Conservation (phyloP, 2,797 vertebrate species). For the Dryobates pubescens region DNA sequence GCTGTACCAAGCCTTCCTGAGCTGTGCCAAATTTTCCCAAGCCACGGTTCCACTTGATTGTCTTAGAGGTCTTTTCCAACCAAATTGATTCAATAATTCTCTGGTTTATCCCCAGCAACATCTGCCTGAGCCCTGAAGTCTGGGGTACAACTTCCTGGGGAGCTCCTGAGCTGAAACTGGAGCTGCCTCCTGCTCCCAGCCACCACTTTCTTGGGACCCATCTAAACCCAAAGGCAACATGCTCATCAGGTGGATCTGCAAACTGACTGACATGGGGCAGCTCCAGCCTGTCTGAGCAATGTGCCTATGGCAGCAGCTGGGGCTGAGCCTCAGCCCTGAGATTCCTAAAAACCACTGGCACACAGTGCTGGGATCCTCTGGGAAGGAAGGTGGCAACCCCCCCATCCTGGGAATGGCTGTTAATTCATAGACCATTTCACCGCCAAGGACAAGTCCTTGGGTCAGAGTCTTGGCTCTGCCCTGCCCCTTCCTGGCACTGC, state of each 20-base stretch:
- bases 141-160: background rate
- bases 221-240: background rate
- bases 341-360: background rate
- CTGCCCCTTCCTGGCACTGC: background rate
- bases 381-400: background rate
- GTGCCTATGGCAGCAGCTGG: background rate
- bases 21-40: no score
- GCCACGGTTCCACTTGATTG: no score
- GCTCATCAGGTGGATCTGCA: background rate
- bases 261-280: background rate
- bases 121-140: background rate
- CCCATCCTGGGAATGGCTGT: fast-evolving
- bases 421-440: no score
- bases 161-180: background rate
- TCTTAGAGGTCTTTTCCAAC: no score
- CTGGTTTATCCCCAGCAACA: background rate
- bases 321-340: background rate
- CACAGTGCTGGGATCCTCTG: background rate
- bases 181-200: background rate
- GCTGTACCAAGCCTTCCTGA: no score
- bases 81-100: no score
- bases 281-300: background rate
- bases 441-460: background rate
- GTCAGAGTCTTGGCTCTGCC: background rate
- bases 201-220: background rate